A percentile compares a stretch with the other conserved stretches of the same genome.
Conservation (phyloP, 2,888 invertebrate genomes). For the Saturnia pavonia region DNA sequence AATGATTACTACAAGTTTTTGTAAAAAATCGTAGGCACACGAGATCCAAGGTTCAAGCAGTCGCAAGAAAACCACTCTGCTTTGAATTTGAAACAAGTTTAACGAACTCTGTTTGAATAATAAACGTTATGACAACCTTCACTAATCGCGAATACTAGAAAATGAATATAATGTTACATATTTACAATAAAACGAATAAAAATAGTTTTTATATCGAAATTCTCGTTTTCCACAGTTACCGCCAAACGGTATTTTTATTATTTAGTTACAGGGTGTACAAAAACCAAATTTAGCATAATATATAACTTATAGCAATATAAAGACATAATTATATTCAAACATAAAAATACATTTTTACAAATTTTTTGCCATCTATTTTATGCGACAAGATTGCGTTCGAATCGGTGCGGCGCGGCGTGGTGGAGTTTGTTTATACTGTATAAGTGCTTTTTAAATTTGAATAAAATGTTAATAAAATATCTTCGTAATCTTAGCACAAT, state of each 20-base stretch:
- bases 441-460: background rate
- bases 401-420: too few relatives aligned
- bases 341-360: background rate
- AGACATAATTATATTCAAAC: background rate
- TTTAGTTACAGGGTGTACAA: background rate
- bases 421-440: background rate
- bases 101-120: slow-evolving; percentile 14
- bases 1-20: background rate
- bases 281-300: background rate
- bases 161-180: background rate
- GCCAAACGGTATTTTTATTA: background rate
- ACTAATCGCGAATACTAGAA: background rate
- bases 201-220: background rate
- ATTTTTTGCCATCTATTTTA: background rate
- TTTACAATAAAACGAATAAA: background rate
- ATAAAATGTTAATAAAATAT: background rate
- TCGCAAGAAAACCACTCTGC: background rate
- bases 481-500: background rate
- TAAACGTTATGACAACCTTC: background rate
- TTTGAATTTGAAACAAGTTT: slow-evolving; percentile 15
- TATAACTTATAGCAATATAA: background rate
- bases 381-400: background rate
- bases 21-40: background rate
- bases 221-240: background rate
- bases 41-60: background rate